These are phyloP conservation scores for Esperia sulphurella DNA, from an alignment of 2,888 invertebrate species.

Conservation along the genomic window DNA sequence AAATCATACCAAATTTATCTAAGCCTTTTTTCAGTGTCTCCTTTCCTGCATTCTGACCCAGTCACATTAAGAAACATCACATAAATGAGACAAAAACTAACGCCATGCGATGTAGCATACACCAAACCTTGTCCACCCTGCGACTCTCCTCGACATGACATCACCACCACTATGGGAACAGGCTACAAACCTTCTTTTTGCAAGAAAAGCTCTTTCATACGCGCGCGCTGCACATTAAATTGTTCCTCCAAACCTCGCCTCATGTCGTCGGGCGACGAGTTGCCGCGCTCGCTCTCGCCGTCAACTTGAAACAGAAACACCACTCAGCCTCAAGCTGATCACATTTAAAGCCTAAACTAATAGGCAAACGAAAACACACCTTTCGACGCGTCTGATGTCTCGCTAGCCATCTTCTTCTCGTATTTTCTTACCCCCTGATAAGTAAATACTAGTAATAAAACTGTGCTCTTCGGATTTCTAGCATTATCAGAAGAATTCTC, in stretches of 20 bases:
- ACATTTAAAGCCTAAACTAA: constrained; percentile 31
- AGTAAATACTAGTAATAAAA: neutral
- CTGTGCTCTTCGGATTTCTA: constrained; percentile 4
- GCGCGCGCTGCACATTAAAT: constrained; percentile 93
- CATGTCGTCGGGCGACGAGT: constrained; percentile 41
- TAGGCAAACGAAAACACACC: constrained; percentile 60
- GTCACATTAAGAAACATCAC: neutral
- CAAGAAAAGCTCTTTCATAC: constrained; percentile 94
- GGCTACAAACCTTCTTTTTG: constrained; percentile 91
- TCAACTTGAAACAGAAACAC: constrained; percentile 72
- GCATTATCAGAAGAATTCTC: constrained; percentile 12
- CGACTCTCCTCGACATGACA: neutral
- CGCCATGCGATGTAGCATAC: neutral
- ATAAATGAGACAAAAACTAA: neutral
- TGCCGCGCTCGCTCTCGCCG: constrained; percentile 38
- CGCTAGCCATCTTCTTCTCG: constrained; percentile 47
- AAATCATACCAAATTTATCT: no score
- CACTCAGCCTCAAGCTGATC: constrained; percentile 54
- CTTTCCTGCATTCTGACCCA: no score
- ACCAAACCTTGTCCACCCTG: neutral
- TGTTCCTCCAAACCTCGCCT: constrained; percentile 85
- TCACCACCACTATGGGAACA: neutral
- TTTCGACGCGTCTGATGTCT: constrained; percentile 44
- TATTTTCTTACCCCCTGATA: neutral
- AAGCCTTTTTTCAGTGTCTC: no score